Evolutionary conservation across 2,113 vertebrate species (phyloP), one percentile per base, ranked within the genome.

Genomic region (Actenoides lindsayi): DNA sequence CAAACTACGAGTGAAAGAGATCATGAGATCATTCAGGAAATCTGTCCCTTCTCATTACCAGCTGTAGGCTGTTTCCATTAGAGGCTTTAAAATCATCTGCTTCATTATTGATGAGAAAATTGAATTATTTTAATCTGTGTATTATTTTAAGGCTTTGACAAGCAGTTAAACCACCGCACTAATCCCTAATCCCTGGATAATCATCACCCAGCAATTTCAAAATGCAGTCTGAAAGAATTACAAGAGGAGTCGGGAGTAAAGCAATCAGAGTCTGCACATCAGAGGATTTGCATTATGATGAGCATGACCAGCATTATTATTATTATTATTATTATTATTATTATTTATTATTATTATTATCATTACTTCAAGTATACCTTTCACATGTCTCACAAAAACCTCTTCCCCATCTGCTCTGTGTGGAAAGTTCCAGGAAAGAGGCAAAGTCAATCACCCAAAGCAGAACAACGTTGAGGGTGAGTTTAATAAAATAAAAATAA

Each of bases 151-250:
- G 89, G 31, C 54, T 96, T 87, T 80, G 73, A 87, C 70, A 94
- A 44, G 68, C 62, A 82, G 31, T 65, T 53, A 79, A 86, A 79
- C 54, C 56, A 37, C 83, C 56, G 17, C 4, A 9, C 39, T 87
- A 87, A 93, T 96, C 93, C 87, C 37, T 92, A 91, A 92, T 92
- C 89, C 89, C 68, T 37, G 56, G 27, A 27, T 75, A 92, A 88
- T 85, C 60, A 21, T 73, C 68, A 35, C 67, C 28, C 63, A 37
- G 28, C 51, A 73, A 77, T 57, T 82, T 77, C 42, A 53, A 78
- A 83, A 35, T 33, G 18, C 57, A 63, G 57, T 75, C 78, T 44
- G 19, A 18, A 50, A 33, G 87, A 92, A 62, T 69, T 90, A 39
- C 30, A 42, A 73, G 75, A 78, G 67, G 62, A 90, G 53, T 13